Evolutionary conservation across 2,113 vertebrate species (phyloP).

Genomic region (Amblyornis subalaris): DNA sequence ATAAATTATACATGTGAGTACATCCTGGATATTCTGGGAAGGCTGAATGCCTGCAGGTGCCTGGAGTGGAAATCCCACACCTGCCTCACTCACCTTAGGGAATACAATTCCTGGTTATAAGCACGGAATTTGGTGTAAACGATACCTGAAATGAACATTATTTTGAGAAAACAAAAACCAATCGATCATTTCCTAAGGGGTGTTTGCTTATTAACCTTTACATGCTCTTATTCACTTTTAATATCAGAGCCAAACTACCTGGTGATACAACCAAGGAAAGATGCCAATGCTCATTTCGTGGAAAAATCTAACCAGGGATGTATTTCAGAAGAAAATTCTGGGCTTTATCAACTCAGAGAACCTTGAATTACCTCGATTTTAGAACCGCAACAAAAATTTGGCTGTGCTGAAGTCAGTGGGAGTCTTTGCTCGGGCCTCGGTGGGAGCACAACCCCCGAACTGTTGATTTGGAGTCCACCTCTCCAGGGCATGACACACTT

Average conservation of each 20-base stretch:
- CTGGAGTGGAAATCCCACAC: neutral
- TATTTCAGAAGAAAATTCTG: neutral
- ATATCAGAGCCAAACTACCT: neutral
- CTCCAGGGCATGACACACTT: rapidly evolving
- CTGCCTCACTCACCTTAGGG: neutral
- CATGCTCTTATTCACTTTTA: neutral
- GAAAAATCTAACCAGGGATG: neutral
- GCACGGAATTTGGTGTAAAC: rapidly evolving
- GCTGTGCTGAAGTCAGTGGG: neutral
- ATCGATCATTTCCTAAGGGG: neutral
- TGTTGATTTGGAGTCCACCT: neutral
- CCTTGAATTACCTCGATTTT: neutral
- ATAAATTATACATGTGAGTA: neutral
- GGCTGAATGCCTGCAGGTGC: neutral
- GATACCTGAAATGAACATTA: neutral
- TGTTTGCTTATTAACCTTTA: neutral
- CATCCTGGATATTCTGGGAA: neutral
- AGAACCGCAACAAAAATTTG: neutral
- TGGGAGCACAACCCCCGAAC: rapidly evolving
- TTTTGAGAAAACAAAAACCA: neutral
- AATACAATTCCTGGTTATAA: neutral
- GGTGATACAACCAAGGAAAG: neutral
- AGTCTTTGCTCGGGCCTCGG: neutral
- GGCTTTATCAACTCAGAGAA: neutral
- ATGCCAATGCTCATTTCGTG: neutral